phyloP scores from a whole-genome alignment of 2,888 invertebrate species.

The Drosophila paracracens region DNA sequence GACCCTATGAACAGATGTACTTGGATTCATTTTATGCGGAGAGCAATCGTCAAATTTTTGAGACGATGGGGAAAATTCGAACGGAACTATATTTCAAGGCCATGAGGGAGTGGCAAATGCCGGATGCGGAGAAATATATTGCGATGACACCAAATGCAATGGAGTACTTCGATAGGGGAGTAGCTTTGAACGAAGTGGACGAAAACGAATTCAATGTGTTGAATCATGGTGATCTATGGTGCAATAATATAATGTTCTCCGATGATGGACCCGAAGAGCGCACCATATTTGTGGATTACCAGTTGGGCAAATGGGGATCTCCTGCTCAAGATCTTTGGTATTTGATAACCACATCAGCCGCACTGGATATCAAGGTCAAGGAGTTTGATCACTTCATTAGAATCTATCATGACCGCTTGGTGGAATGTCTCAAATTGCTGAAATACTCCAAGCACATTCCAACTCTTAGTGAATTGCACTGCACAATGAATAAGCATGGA shows the following conservation, averaged over 20 bases:
- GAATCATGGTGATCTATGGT: slow-evolving; percentile 82
- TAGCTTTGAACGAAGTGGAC: slow-evolving; percentile 47
- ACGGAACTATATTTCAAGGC: slow-evolving; percentile 33
- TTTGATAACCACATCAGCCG: slow-evolving; percentile 72
- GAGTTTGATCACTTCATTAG: slow-evolving; percentile 80
- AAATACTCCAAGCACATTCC: slow-evolving; percentile 75
- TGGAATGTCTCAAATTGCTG: slow-evolving; percentile 70
- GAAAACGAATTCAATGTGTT: slow-evolving; percentile 76
- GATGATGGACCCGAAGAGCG: slow-evolving; percentile 60
- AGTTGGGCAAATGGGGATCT: slow-evolving; percentile 79
- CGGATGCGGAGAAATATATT: slow-evolving; percentile 63
- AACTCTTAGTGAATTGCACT: slow-evolving; percentile 74
- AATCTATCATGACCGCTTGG: slow-evolving; percentile 77
- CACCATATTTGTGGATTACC: slow-evolving; percentile 76
- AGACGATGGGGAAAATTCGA: slow-evolving; percentile 32
- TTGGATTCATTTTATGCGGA: slow-evolving; percentile 43
- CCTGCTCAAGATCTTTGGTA: slow-evolving; percentile 81
- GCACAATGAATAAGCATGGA: slow-evolving; percentile 71
- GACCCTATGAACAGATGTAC: slow-evolving; percentile 56
- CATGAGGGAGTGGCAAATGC: slow-evolving; percentile 67
- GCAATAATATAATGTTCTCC: slow-evolving; percentile 81
- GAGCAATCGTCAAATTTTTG: slow-evolving; percentile 44
- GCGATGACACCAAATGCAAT: slow-evolving; percentile 14
- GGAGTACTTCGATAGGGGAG: slow-evolving; percentile 45
- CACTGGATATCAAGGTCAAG: slow-evolving; percentile 69